Conservation (phyloP, 1,140 invertebrate genomes). For the Andricus grossulariae region DNA sequence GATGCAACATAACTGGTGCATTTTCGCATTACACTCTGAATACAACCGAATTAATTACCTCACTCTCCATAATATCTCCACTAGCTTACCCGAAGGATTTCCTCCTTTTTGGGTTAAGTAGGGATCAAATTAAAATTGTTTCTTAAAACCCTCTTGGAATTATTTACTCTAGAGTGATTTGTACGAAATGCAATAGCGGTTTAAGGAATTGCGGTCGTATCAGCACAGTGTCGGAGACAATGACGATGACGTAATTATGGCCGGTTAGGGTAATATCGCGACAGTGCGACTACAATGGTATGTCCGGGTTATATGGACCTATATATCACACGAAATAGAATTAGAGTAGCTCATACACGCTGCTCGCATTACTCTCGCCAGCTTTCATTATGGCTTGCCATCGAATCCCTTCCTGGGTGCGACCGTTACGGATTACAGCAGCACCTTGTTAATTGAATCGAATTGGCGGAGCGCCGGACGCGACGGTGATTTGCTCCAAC, state of each 20-base stretch:
- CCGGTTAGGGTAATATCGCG: constrained; percentile 69
- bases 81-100: background rate
- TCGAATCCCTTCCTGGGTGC: constrained; percentile 34
- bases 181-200: constrained; percentile 47
- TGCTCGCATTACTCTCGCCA: constrained; percentile 44
- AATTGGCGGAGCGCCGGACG: constrained; percentile 25
- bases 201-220: constrained; percentile 53
- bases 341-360: constrained; percentile 41
- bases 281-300: constrained; percentile 57
- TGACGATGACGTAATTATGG: constrained; percentile 71
- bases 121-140: too few species aligned
- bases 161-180: too few species aligned
- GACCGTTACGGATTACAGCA: constrained; percentile 36
- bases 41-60: constrained; percentile 37
- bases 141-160: too few species aligned
- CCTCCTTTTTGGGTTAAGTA: too few species aligned
- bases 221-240: constrained; percentile 61
- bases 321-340: constrained; percentile 55
- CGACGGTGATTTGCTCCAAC: constrained; percentile 6
- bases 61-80: constrained; percentile 16
- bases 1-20: constrained; percentile 59
- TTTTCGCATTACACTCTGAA: constrained; percentile 49
- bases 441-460: constrained; percentile 53
- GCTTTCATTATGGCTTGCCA: constrained; percentile 32
- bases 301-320: constrained; percentile 46